These are phyloP conservation scores for Perdita meconis DNA, from an alignment of 2,888 invertebrate genomes.

Conservation along the genomic window DNA sequence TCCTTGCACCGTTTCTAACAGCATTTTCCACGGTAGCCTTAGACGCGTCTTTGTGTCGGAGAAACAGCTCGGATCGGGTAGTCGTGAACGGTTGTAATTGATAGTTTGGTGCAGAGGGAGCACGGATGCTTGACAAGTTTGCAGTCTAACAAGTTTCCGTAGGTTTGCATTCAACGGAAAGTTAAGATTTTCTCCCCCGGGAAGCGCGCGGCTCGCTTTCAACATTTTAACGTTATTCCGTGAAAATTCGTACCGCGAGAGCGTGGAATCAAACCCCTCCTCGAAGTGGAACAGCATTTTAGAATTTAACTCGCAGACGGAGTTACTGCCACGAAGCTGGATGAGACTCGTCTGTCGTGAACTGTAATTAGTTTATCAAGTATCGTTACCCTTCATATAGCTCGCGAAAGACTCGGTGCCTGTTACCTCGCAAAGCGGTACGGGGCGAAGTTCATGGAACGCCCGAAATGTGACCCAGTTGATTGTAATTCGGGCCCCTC, in stretches of 20 bases:
- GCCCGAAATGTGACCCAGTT: neutral
- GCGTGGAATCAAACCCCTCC: slow-evolving; percentile 15
- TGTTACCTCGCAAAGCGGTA: neutral
- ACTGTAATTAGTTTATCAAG: slow-evolving; percentile 71
- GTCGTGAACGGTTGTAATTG: neutral
- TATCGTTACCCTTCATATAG: slow-evolving; percentile 46
- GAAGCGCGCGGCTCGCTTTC: neutral
- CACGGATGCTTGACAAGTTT: neutral
- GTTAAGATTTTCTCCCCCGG: slow-evolving; percentile 4
- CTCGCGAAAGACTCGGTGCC: slow-evolving; percentile 8
- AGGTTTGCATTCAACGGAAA: neutral
- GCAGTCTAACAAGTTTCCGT: neutral
- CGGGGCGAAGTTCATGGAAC: neutral
- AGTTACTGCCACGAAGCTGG: slow-evolving; percentile 33
- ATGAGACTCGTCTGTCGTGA: slow-evolving; percentile 34
- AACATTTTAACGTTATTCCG: slow-evolving; percentile 1
- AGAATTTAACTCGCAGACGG: slow-evolving; percentile 39
- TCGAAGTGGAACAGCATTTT: slow-evolving; percentile 34
- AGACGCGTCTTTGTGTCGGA: neutral
- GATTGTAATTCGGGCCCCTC: neutral
- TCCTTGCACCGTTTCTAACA: neutral
- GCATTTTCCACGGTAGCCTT: neutral
- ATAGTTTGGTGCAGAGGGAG: neutral
- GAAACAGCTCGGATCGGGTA: neutral
- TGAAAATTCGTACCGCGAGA: neutral